phyloP scores from a whole-genome alignment of 1,140 invertebrate species.

The Drosophila arizonae region DNA sequence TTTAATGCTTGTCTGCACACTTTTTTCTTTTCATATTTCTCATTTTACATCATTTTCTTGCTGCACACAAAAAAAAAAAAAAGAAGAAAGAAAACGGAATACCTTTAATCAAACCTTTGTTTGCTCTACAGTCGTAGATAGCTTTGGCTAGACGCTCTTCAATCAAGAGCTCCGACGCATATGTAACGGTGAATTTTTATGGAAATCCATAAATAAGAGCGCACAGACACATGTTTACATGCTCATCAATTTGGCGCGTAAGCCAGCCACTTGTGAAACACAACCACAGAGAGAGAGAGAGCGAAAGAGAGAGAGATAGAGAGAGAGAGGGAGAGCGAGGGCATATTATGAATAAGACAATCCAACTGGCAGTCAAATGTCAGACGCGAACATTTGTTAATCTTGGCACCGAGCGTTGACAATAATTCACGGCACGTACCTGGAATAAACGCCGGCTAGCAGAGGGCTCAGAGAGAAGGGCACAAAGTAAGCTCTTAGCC shows the following conservation, averaged over 20 bases:
- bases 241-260: conserved; percentile 71
- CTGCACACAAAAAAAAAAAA: not conserved
- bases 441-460: conserved; percentile 65
- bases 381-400: conserved; percentile 76
- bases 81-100: not conserved
- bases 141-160: conserved; percentile 49
- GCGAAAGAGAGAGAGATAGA: not conserved
- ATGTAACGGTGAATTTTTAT: conserved; percentile 75
- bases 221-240: conserved; percentile 77
- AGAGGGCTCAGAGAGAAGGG: not conserved
- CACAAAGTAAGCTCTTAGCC: not conserved
- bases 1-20: not conserved
- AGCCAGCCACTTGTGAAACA: conserved; percentile 35
- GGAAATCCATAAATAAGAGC: conserved; percentile 79
- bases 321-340: not conserved
- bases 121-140: conserved; percentile 13
- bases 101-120: conserved; percentile 41
- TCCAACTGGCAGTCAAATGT: conserved; percentile 58
- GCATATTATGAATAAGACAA: conserved; percentile 29
- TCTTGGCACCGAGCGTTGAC: conserved; percentile 67
- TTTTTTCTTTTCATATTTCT: not conserved
- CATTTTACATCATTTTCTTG: conserved; percentile 16
- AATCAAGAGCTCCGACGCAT: conserved; percentile 74
- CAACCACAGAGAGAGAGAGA: not conserved
- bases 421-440: conserved; percentile 77